Evolutionary conservation across 2,888 invertebrate species (phyloP).

Genomic region (Phortica okadai): DNA sequence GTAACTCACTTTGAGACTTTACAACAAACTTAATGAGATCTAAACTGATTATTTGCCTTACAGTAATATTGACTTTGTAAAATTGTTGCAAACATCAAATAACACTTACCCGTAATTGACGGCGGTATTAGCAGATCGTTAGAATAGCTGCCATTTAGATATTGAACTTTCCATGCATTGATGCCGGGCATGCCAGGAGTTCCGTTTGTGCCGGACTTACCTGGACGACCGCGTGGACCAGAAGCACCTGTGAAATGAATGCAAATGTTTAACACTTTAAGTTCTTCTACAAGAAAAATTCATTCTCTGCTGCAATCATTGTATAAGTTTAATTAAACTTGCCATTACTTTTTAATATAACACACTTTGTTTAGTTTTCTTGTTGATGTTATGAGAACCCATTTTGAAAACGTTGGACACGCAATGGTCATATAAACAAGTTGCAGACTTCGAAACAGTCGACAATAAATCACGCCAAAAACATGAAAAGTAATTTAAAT

Average conservation of each 20-base stretch:
- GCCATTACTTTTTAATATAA: too few species aligned
- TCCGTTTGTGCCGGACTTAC: conserved; percentile 85
- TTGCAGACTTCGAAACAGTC: conserved; percentile 6
- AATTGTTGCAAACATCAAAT: not conserved
- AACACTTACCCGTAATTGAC: conserved; percentile 83
- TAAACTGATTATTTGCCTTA: not conserved
- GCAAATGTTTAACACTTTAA: not conserved
- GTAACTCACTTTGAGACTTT: not conserved
- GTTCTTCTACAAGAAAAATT: too few species aligned
- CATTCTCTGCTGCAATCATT: too few species aligned
- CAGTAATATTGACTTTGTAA: too few species aligned
- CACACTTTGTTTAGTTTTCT: too few species aligned
- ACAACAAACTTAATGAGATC: not conserved
- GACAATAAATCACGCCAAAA: conserved; percentile 37
- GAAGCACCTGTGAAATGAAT: conserved; percentile 61
- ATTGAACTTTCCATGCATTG: conserved; percentile 83
- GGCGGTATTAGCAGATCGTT: conserved; percentile 89
- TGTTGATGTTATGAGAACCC: too few species aligned
- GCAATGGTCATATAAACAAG: not conserved
- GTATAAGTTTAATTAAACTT: too few species aligned
- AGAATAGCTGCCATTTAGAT: conserved; percentile 79
- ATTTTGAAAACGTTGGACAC: not conserved
- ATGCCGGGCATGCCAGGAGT: conserved; percentile 88
- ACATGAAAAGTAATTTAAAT: conserved; percentile 37
- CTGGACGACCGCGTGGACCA: conserved; percentile 85